Base-by-base conservation (phyloP, 2,113 vertebrate genomes). In the Notothenia rossii region DNA sequence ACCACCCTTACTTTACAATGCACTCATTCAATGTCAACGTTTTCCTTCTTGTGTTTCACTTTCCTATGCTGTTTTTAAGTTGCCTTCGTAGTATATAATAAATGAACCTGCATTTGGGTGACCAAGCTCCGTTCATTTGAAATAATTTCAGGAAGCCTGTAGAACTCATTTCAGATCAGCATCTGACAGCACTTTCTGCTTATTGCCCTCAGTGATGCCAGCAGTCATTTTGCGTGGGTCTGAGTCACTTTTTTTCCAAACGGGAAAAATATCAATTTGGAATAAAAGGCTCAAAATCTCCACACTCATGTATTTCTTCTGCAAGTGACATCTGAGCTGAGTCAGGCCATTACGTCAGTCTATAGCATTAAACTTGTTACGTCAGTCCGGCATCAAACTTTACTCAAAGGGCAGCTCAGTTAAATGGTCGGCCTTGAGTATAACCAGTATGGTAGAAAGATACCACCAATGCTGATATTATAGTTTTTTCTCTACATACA, bases 261-360 rank as follows among this genome's bases (percentile, higher is more conserved):
- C 1, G 43, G 68, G 66, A 79, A 82, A 82, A 63, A 22, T 59
- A 76, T 79, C 64, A 73, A 72, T 86, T 82, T 74, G 56, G 36
- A 77, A 56, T 54, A 49, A 76, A 79, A 59, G 64, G 51, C 71
- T 68, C 77, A 74, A 74, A 69, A 77, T 77, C 7, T 15, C 67
- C 45, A n/a, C 53, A 53, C 46, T 83, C 9, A 0, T 78, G 73
- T 65, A 65, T 65, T 81, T 81, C 68, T 72, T 62, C 67, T 78
- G 40, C 45, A 73, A 62, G 65, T 62, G 74, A 75, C 65, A 72
- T 79, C 46, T 10, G 48, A 58, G 72, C 66, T 61, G 75, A 79
- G 48, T 81, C 66, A 77, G 60, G 59, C 36, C n/a, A 50, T 82
- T 69, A 78, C 20, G 0, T 69, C 62, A 81, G 60, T 65, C 36